A percentile compares a stretch with the other conserved stretches of the same genome.
These are phyloP conservation scores for Gadus macrocephalus DNA, from an alignment of 2,113 vertebrate species.

Conservation along the genomic window DNA sequence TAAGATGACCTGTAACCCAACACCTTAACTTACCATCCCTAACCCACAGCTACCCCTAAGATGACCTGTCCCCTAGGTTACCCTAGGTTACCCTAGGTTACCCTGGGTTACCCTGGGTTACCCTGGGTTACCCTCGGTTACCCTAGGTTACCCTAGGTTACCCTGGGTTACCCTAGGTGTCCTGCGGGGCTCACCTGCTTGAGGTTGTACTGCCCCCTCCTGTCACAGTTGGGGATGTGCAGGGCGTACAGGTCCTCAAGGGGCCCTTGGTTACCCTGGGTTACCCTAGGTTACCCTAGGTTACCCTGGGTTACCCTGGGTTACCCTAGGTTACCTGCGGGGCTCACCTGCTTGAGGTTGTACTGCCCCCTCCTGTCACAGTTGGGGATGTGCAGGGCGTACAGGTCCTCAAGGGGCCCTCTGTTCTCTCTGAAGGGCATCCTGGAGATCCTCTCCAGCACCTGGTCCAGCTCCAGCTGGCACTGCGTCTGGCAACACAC, in stretches of 20 bases:
- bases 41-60: too few species aligned
- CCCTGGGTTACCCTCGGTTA: too few species aligned
- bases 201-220: constrained; percentile 91
- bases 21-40: too few species aligned
- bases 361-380: constrained; percentile 95
- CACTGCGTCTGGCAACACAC: constrained; percentile 80
- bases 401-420: constrained; percentile 92
- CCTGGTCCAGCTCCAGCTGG: constrained; percentile 94
- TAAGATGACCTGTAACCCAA: too few species aligned
- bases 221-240: constrained; percentile 98
- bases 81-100: too few species aligned
- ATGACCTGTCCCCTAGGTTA: too few species aligned
- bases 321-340: background rate
- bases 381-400: constrained; percentile 94
- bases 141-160: too few species aligned
- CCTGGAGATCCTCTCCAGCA: constrained; percentile 91
- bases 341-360: constrained; percentile 92
- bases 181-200: constrained; percentile 81
- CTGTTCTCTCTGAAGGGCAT: constrained; percentile 92
- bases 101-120: background rate
- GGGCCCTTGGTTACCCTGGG: constrained; percentile 66
- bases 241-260: constrained; percentile 93
- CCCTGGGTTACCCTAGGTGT: background rate
- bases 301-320: too few species aligned
- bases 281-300: too few species aligned